Percentiles rank a stretch among this genome's conserved stretches.
phyloP scores from a whole-genome alignment of 2,888 invertebrate genomes.

The Pyrochroa serraticornis region DNA sequence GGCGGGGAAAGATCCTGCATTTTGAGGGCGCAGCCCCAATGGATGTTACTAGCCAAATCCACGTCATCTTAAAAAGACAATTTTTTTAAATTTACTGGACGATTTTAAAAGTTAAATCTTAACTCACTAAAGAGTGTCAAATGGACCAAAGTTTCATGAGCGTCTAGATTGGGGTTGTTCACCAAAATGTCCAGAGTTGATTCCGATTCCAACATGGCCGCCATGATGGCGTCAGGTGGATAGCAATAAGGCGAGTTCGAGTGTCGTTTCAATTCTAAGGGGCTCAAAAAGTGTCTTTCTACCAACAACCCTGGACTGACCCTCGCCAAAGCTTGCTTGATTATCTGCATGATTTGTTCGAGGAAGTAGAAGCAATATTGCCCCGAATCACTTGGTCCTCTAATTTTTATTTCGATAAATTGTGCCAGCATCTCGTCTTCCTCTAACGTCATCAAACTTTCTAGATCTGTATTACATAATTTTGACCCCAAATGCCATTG shows the following conservation, averaged over 20 bases:
- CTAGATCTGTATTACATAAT: slow-evolving; percentile 70
- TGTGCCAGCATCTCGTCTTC: slow-evolving; percentile 59
- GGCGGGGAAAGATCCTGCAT: slow-evolving; percentile 66
- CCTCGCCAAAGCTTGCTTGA: slow-evolving; percentile 67
- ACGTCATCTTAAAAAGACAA: slow-evolving; percentile 48
- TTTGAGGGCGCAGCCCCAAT: slow-evolving; percentile 64
- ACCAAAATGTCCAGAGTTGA: slow-evolving; percentile 57
- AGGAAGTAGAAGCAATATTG: slow-evolving; percentile 71
- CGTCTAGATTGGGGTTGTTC: slow-evolving; percentile 58
- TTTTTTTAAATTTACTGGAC: too few relatives aligned
- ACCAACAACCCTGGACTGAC: slow-evolving; percentile 72
- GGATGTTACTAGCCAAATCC: slow-evolving; percentile 50
- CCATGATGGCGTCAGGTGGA: slow-evolving; percentile 53
- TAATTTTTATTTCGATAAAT: slow-evolving; percentile 69
- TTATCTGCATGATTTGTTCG: slow-evolving; percentile 68
- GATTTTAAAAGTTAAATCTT: too few relatives aligned
- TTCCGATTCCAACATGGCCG: slow-evolving; percentile 55
- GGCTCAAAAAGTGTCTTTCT: slow-evolving; percentile 70
- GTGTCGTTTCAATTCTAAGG: slow-evolving; percentile 62
- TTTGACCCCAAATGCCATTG: slow-evolving; percentile 78
- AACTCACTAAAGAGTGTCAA: slow-evolving; percentile 63
- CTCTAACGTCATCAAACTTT: slow-evolving; percentile 70
- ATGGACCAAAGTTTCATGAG: slow-evolving; percentile 63
- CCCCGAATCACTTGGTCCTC: slow-evolving; percentile 65
- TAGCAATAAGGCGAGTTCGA: slow-evolving; percentile 54